Evolutionary conservation across 1,140 invertebrate genomes (phyloP), one percentile per base, ranked within the genome.

Genomic region (Pseudobourletiella spinata): DNA sequence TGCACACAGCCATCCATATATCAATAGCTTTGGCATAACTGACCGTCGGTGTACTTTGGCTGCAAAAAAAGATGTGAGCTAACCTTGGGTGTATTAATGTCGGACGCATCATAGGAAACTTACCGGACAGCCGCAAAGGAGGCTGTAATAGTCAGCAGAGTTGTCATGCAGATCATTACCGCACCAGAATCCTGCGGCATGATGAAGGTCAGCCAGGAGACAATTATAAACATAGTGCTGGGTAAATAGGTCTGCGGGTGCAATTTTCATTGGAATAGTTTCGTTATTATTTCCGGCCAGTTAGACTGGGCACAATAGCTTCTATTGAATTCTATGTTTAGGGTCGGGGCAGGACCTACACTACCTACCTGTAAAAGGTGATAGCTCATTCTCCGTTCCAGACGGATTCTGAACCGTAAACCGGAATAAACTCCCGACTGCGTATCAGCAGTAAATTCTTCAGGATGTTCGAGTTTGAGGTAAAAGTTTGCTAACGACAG

Each of bases 1-100:
- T 83, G 74, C 85, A 86, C 8, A 79, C 82, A 65, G 84, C 81
- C 72, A 85, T 78, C 85, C 85, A 86, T 26, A 86, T 81, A 72
- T 86, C 85, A 25, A 86, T 82, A 64, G 83, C 84, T 71, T 86
- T 85, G 30, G 84, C 72, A 69, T 83, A 82, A 18, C 82, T 73
- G 0, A 81, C 81, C 65, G 79, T 80, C 11, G 81, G 81, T 3
- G 81, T 82, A 72, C 82, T 82, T 70, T 81, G 80, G 70, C 81
- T 81, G 74, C 3, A 72, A 74, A 57, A 43, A 66, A 30, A 52
- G 25, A 30, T 22, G 14, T 42, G 29, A 55, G 14, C 11, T 14
- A 28, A 8, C 8, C 22, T 4, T 14, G 4, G 71, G 63, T 11
- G 11, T 11, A 8, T 22, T n/a, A 48, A n/a, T n/a, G 46, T 11